Base-by-base conservation (phyloP, 2,888 invertebrate species). In the Odontothrips loti region DNA sequence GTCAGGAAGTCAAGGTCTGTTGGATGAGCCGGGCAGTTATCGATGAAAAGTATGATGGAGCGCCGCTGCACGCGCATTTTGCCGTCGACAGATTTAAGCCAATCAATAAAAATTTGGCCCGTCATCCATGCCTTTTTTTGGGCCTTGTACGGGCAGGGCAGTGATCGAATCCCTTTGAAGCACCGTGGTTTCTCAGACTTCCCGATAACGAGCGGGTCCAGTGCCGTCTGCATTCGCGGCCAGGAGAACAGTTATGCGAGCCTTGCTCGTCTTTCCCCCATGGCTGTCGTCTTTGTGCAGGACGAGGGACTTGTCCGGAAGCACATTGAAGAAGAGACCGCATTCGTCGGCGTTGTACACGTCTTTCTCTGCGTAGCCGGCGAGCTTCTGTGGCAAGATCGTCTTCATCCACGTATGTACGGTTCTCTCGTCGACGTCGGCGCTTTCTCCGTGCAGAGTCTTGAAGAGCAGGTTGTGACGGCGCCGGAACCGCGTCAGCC, bases 151-250 rank as follows among this genome's bases (percentile, higher is more conserved):
- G 48, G 48, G 48, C 48, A 48, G 48, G 48, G 48, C 48, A 48
- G 48, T 9, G 48, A 48, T 48, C 48, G 9, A 12, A 48, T 48
- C 80, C 79, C 34, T 82, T 81, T 81, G 51, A 81, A 81, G 79
- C 81, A 81, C 51, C 81, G 20, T 58, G 85, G 85, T 23, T 85
- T 85, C 84, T 84, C 83, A 58, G 84, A 84, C 85, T 86, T 86
- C 81, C 85, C 86, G 82, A 86, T 85, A 27, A 86, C 84, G 27
- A 87, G 58, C 1, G 85, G 84, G 81, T 85, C 85, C 85, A 82
- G 84, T 83, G 48, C 86, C 86, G 83, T 82, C 83, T 84, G 85
- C 85, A 83, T 86, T 86, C 10, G 85, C 84, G 82, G 85, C 84
- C 78, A 86, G 84, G 79, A 86, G 82, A 79, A 86, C 84, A 10